phyloP scores from a whole-genome alignment of 2,888 invertebrate genomes.

The Villa cingulata region DNA sequence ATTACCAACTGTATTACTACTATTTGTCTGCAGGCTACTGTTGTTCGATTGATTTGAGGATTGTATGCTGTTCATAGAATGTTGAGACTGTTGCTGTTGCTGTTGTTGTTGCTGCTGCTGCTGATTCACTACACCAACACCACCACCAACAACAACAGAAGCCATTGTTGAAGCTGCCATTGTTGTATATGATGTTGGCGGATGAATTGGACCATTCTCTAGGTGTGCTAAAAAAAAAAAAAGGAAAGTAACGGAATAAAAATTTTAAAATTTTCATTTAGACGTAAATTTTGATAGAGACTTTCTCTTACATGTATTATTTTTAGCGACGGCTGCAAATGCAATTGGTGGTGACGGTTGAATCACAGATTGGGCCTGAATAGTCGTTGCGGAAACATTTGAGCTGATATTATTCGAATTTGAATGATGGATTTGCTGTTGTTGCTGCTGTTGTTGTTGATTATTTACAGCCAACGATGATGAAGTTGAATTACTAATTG shows the following conservation, averaged over 20 bases:
- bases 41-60: constrained; percentile 31
- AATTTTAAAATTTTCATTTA: neutral
- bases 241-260: neutral
- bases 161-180: constrained; percentile 25
- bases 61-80: constrained; percentile 16
- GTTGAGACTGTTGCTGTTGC: constrained; percentile 16
- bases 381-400: constrained; percentile 19
- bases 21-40: no score
- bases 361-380: constrained; percentile 37
- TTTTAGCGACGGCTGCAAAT: constrained; percentile 52
- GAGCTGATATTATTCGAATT: constrained; percentile 11
- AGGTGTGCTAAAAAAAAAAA: constrained; percentile 26
- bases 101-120: constrained; percentile 15
- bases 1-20: constrained; percentile 21
- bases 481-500: constrained; percentile 12
- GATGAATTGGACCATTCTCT: constrained; percentile 32
- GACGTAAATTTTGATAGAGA: neutral
- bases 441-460: constrained; percentile 8
- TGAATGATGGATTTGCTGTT: constrained; percentile 2
- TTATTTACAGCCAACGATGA: constrained; percentile 29
- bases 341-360: constrained; percentile 36
- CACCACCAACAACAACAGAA: neutral
- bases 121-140: constrained; percentile 15
- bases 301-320: constrained; percentile 34
- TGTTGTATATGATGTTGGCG: constrained; percentile 24